Evolutionary conservation across 2,797 vertebrate species (phyloP).

Genomic region (Falco biarmicus): DNA sequence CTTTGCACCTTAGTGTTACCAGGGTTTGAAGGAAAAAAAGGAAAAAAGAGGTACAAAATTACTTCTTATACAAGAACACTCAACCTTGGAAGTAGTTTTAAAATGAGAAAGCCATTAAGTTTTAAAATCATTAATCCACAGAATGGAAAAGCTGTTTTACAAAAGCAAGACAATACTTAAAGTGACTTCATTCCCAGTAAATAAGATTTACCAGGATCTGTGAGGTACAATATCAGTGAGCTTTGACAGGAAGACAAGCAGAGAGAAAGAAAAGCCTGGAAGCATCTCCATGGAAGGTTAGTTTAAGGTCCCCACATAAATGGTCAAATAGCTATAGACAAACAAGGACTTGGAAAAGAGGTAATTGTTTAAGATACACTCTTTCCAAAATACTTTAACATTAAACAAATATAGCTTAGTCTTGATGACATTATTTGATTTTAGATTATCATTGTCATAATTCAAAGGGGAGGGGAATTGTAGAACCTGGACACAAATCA

Average conservation of each 20-base stretch:
- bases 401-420: background rate
- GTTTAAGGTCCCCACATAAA: background rate
- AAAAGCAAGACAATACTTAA: background rate
- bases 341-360: background rate
- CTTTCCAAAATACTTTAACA: background rate
- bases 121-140: background rate
- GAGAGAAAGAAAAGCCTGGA: background rate
- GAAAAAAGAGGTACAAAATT: background rate
- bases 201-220: background rate
- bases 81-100: background rate
- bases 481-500: background rate
- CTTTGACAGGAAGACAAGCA: background rate
- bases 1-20: background rate
- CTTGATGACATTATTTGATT: background rate
- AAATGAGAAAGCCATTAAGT: background rate
- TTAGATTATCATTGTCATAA: background rate
- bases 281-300: background rate
- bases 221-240: background rate
- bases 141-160: background rate
- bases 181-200: background rate
- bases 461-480: background rate
- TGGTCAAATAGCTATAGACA: background rate
- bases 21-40: background rate
- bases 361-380: background rate
- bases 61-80: background rate